A percentile compares a stretch with the other conserved stretches of the same genome.
phyloP scores from a whole-genome alignment of 2,888 invertebrate genomes.

The Drosophila infuscata region DNA sequence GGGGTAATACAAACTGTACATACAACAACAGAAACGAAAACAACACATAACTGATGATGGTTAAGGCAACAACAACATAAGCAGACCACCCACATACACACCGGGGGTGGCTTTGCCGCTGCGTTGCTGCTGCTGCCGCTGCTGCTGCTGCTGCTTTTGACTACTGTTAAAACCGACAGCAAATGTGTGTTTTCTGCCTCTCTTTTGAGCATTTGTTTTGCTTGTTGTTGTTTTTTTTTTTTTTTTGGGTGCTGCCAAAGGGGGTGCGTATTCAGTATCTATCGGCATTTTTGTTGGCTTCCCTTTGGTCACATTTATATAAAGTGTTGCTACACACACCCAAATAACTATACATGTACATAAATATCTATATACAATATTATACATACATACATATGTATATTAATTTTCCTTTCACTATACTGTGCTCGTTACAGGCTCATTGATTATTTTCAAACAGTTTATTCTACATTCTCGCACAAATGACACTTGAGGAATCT shows the following conservation, averaged over 20 bases:
- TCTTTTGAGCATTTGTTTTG: constrained; percentile 51
- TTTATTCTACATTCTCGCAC: constrained; percentile 54
- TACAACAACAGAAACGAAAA: constrained; percentile 10
- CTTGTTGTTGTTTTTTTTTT: constrained; percentile 32
- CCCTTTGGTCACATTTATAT: constrained; percentile 63
- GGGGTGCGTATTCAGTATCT: constrained; percentile 57
- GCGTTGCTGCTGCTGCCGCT: constrained; percentile 22
- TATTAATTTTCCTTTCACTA: constrained; percentile 53
- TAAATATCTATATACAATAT: constrained; percentile 5
- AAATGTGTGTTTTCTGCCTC: constrained; percentile 21
- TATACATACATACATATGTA: constrained; percentile 11
- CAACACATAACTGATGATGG: constrained; percentile 27
- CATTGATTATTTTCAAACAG: constrained; percentile 53
- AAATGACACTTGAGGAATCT: constrained; percentile 74
- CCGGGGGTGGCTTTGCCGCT: constrained; percentile 54
- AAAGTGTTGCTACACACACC: constrained; percentile 22
- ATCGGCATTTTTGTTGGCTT: constrained; percentile 82
- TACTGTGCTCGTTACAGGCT: constrained; percentile 22
- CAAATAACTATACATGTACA: constrained; percentile 18
- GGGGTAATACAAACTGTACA: constrained; percentile 38
- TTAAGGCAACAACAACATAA: constrained; percentile 19
- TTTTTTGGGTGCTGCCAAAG: constrained; percentile 51
- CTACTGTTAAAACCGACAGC: constrained; percentile 45
- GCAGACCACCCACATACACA: constrained; percentile 38
- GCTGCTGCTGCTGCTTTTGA: constrained; percentile 15